Conservation (phyloP, 2,888 invertebrate genomes). For the Dicycla oo region DNA sequence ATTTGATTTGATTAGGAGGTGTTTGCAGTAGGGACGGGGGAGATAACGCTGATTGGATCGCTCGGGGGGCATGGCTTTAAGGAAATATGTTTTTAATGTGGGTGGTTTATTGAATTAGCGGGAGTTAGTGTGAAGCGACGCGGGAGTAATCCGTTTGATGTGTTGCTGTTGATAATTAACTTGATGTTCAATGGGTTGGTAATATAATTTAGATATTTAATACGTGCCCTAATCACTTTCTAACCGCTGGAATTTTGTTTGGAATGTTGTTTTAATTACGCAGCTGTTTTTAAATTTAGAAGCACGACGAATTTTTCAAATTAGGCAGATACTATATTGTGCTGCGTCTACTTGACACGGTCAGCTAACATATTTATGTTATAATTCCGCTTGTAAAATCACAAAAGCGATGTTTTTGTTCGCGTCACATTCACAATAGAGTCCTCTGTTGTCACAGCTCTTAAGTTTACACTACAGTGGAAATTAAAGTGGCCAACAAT, state of each 20-base stretch:
- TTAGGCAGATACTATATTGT: constrained; percentile 38
- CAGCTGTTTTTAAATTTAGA: constrained; percentile 20
- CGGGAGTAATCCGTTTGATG: constrained; percentile 82
- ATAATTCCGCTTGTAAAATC: constrained; percentile 75
- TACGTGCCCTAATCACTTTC: constrained; percentile 59
- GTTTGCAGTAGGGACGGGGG: constrained; percentile 86
- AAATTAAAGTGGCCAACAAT: constrained; percentile 88
- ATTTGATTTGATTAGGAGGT: constrained; percentile 91
- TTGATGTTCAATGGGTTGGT: constrained; percentile 75
- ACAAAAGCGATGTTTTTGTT: constrained; percentile 85
- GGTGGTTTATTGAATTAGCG: constrained; percentile 89
- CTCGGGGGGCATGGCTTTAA: constrained; percentile 81
- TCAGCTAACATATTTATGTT: constrained; percentile 75
- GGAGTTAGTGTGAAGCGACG: constrained; percentile 82
- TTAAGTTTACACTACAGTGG: constrained; percentile 89
- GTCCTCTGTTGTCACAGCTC: constrained; percentile 83
- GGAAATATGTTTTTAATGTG: constrained; percentile 90
- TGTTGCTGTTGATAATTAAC: constrained; percentile 79
- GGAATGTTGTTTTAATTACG: constrained; percentile 30
- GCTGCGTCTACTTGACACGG: constrained; percentile 80
- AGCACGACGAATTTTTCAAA: constrained; percentile 12
- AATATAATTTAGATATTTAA: constrained; percentile 66
- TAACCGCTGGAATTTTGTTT: constrained; percentile 51
- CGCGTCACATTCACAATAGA: constrained; percentile 79
- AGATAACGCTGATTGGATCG: constrained; percentile 90